A percentile compares a stretch with the other conserved stretches of the same genome.
phyloP scores from a whole-genome alignment of 2,797 vertebrate species.

The Setipinna tenuifilis region DNA sequence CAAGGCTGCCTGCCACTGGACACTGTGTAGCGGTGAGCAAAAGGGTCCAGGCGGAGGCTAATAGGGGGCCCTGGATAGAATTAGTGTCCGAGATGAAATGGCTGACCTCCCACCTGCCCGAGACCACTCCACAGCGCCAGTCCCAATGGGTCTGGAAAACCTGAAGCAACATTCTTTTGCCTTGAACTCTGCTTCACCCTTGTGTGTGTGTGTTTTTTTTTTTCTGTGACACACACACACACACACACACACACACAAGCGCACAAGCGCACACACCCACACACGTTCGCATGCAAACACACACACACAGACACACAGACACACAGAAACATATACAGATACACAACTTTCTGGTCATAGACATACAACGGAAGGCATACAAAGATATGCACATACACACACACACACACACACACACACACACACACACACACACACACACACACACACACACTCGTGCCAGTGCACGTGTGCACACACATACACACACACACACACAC shows the following conservation, averaged over 20 bases:
- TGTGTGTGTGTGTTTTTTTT: no score
- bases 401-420: not conserved
- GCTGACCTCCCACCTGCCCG: not conserved
- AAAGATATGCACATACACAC: not conserved
- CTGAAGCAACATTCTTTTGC: slow-evolving; percentile 9
- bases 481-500: not conserved
- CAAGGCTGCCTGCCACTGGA: slow-evolving; percentile 47
- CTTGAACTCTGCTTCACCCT: slow-evolving; percentile 16
- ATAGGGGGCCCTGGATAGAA: slow-evolving; percentile 31
- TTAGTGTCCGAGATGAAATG: slow-evolving; percentile 31
- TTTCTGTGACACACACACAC: not conserved
- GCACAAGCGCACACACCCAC: not conserved
- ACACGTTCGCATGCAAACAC: not conserved
- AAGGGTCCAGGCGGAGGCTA: slow-evolving; percentile 21
- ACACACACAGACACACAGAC: not conserved
- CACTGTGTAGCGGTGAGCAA: slow-evolving; percentile 35
- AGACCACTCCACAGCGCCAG: no score
- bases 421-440: not conserved
- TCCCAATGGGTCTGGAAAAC: not conserved
- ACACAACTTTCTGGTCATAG: not conserved
- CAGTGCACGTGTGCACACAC: not conserved
- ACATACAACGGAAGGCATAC: not conserved
- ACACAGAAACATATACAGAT: not conserved
- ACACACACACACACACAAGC: not conserved
- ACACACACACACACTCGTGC: not conserved